A percentile compares a stretch with the other conserved stretches of the same genome.
Conservation (phyloP, 2,888 invertebrate species). For the Tinea pellionella region DNA sequence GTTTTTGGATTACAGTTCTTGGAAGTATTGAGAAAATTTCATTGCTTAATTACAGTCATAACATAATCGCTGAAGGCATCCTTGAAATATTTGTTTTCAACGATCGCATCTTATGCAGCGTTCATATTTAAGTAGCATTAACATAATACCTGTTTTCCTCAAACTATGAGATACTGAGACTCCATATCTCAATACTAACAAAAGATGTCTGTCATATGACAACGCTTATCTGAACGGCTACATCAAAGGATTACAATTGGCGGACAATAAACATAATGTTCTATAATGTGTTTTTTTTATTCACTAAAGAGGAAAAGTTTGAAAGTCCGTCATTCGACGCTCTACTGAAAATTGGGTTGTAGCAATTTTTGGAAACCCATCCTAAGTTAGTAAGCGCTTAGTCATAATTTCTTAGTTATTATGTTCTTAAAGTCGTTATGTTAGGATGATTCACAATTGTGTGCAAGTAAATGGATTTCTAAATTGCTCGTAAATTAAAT, state of each 20-base stretch:
- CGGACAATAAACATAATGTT: background rate
- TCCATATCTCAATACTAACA: slow-evolving; percentile 11
- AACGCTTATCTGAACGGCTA: slow-evolving; percentile 9
- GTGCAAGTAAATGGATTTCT: slow-evolving; percentile 14
- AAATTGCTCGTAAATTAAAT: slow-evolving; percentile 10
- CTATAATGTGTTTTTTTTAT: background rate
- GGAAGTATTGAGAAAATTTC: background rate
- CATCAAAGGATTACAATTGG: slow-evolving; percentile 5
- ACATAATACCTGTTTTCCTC: slow-evolving; percentile 5
- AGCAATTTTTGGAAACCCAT: no score
- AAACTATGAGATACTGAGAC: background rate
- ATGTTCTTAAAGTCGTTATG: slow-evolving; percentile 18
- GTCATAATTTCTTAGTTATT: background rate
- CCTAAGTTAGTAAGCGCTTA: background rate
- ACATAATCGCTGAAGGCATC: background rate
- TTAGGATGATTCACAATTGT: slow-evolving; percentile 51
- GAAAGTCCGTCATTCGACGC: no score
- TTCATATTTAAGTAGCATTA: background rate
- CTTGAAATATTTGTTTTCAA: background rate
- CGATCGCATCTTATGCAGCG: background rate
- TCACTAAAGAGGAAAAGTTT: no score
- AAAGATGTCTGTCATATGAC: slow-evolving; percentile 8
- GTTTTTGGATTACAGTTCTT: background rate
- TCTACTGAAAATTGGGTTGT: no score
- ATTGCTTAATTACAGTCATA: background rate